These are phyloP conservation scores for Pseudomyrmex concolor DNA, from an alignment of 1,140 invertebrate species.

Conservation along the genomic window DNA sequence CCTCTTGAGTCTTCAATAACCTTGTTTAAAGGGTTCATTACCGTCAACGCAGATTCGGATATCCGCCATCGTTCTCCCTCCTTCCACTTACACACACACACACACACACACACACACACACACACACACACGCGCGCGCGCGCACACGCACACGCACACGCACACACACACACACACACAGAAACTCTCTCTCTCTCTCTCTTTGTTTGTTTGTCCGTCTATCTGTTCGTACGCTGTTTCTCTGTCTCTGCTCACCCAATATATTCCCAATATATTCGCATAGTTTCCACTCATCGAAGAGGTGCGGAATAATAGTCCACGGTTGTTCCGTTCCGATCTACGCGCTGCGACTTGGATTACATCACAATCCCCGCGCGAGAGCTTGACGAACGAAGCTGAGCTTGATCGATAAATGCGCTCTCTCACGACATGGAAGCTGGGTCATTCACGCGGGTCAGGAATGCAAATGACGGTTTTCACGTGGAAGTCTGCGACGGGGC, in stretches of 20 bases:
- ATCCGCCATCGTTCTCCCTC: slow-evolving; percentile 12
- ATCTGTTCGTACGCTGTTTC: neutral
- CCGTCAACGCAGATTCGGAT: slow-evolving; percentile 50
- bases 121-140: neutral
- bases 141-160: neutral
- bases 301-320: slow-evolving; percentile 20
- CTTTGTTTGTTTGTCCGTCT: neutral
- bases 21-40: slow-evolving; percentile 60
- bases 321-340: slow-evolving; percentile 34
- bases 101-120: no score
- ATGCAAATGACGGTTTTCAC: slow-evolving; percentile 53
- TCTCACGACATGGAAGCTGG: slow-evolving; percentile 42
- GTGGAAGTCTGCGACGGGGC: slow-evolving; percentile 28
- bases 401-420: slow-evolving; percentile 57
- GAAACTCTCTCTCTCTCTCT: neutral
- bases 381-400: slow-evolving; percentile 42
- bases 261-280: slow-evolving; percentile 38
- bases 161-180: no score
- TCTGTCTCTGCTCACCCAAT: neutral
- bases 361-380: slow-evolving; percentile 39
- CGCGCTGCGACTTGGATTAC: slow-evolving; percentile 57
- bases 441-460: slow-evolving; percentile 37
- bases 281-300: slow-evolving; percentile 19
- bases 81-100: neutral
- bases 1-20: slow-evolving; percentile 60